Evolutionary conservation across 2,113 vertebrate genomes (phyloP).

Genomic region (Mugil cephalus): DNA sequence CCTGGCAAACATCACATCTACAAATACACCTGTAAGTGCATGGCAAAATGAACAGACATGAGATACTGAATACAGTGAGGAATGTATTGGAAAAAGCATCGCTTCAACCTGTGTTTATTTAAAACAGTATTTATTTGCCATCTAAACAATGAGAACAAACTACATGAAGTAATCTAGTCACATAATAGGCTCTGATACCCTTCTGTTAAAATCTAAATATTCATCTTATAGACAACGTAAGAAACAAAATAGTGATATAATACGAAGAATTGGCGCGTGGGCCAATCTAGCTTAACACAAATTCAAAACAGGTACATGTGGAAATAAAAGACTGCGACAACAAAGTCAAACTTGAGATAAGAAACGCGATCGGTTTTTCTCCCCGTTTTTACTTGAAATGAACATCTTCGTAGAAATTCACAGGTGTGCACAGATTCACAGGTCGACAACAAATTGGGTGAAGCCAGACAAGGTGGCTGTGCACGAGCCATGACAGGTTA

Average conservation of each 20-base stretch:
- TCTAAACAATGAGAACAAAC: conserved; percentile 65
- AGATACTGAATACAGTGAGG: conserved; percentile 66
- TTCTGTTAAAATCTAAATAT: conserved; percentile 50
- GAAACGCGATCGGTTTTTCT: conserved; percentile 34
- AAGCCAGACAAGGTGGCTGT: conserved; percentile 41
- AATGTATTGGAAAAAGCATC: conserved; percentile 69
- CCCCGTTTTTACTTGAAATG: conserved; percentile 39
- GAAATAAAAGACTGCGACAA: conserved; percentile 28
- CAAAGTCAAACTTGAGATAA: conserved; percentile 39
- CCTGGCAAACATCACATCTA: conserved; percentile 74
- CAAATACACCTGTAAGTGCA: conserved; percentile 68
- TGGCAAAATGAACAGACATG: conserved; percentile 68
- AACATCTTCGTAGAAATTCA: conserved; percentile 46
- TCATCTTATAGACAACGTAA: conserved; percentile 35
- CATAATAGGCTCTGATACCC: conserved; percentile 43
- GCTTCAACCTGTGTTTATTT: conserved; percentile 66
- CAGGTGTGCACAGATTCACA: conserved; percentile 36
- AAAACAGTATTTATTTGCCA: conserved; percentile 73
- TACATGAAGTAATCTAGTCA: conserved; percentile 62
- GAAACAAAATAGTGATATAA: conserved; percentile 28
- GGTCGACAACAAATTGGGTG: conserved; percentile 31
- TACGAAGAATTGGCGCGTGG: conserved; percentile 4
- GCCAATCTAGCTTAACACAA: conserved; percentile 28
- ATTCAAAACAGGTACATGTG: conserved; percentile 29
- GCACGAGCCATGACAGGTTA: conserved; percentile 29